Percentiles rank a stretch among this genome's conserved stretches.
Conservation (phyloP, 2,113 vertebrate genomes). For the Sterrhoptilus dennistouni region DNA sequence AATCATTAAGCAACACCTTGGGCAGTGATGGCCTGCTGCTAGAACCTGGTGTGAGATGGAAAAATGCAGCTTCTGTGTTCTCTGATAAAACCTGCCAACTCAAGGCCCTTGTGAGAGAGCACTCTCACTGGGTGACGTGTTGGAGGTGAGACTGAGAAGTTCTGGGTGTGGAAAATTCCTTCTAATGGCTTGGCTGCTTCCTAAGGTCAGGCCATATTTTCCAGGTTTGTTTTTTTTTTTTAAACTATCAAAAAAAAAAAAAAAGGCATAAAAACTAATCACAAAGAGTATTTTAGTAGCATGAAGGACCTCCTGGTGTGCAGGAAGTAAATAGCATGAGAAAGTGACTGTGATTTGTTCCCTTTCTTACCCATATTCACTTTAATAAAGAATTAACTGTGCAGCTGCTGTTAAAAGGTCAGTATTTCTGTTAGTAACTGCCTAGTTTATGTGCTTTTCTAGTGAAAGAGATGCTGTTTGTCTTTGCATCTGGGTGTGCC, state of each 20-base stretch:
- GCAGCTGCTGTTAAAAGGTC: neutral
- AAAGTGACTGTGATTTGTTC: neutral
- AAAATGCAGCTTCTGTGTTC: neutral
- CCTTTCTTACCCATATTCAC: neutral
- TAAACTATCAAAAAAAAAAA: neutral
- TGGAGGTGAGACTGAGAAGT: neutral
- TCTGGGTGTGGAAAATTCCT: neutral
- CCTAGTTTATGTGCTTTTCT: neutral
- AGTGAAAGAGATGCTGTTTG: neutral
- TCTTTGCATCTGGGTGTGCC: neutral
- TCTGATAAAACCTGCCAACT: neutral
- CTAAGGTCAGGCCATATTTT: neutral
- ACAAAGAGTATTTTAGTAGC: neutral
- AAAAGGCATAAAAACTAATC: neutral
- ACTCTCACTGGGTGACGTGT: neutral
- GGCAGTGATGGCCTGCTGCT: neutral
- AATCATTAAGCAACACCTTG: conserved; percentile 3
- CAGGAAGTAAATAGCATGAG: neutral
- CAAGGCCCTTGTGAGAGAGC: neutral
- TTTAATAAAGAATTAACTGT: neutral
- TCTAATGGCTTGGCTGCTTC: neutral
- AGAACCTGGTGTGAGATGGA: neutral
- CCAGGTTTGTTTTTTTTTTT: neutral
- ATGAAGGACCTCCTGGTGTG: neutral
- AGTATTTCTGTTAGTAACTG: neutral